A percentile compares a stretch with the other conserved stretches of the same genome.
phyloP scores from a whole-genome alignment of 92 coral and sea anemone species.

The Epizoanthus illoricatus region DNA sequence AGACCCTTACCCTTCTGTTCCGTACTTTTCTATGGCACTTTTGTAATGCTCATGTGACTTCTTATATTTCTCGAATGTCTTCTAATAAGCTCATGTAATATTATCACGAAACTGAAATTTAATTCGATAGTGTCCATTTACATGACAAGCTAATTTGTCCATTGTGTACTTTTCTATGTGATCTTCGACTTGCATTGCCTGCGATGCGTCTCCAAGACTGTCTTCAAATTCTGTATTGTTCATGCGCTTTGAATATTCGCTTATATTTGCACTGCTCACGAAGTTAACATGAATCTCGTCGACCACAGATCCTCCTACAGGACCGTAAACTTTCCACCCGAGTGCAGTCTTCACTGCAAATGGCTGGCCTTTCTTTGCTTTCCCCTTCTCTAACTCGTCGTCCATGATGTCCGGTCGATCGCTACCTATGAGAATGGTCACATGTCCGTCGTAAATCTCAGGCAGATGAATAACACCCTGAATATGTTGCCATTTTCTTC shows the following conservation, averaged over 20 bases:
- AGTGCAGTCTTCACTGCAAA: conserved; percentile 63
- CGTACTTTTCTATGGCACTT: conserved; percentile 58
- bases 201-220: not conserved
- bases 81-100: conserved; percentile 42
- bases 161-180: conserved; percentile 51
- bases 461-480: conserved; percentile 44
- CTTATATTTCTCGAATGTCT: conserved; percentile 58
- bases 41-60: conserved; percentile 45
- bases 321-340: conserved; percentile 77
- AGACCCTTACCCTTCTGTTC: conserved; percentile 49
- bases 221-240: conserved; percentile 62
- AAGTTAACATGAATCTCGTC: conserved; percentile 40
- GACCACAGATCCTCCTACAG: conserved; percentile 39
- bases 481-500: conserved; percentile 62
- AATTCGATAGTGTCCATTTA: conserved; percentile 65
- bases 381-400: conserved; percentile 46
- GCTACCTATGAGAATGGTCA: conserved; percentile 64
- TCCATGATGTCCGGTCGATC: conserved; percentile 66
- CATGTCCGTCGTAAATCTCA: conserved; percentile 45
- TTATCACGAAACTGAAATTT: conserved; percentile 53
- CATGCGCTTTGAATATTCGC: conserved; percentile 53
- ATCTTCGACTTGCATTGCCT: conserved; percentile 50
- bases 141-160: conserved; percentile 55
- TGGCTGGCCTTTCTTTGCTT: conserved; percentile 56
- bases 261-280: conserved; percentile 39